phyloP scores from a whole-genome alignment of 2,797 vertebrate species.

The Ctenochaetus hawaiiensis region DNA sequence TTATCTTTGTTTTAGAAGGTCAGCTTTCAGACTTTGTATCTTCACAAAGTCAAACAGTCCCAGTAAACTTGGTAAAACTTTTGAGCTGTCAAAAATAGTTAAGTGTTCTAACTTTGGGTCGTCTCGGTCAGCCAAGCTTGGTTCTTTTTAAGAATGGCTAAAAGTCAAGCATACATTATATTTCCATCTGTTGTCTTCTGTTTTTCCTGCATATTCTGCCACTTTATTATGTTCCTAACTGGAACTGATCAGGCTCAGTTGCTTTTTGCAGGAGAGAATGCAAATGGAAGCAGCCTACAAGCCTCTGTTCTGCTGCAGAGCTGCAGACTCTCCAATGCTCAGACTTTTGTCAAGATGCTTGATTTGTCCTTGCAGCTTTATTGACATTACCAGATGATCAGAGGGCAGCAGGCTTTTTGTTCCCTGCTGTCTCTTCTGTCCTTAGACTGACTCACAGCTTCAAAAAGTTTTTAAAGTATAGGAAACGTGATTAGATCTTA shows the following conservation, averaged over 20 bases:
- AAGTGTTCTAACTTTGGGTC: too few species aligned
- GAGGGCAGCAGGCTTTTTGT: slow-evolving; percentile 8
- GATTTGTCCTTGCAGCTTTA: slow-evolving; percentile 44
- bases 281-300: slow-evolving; percentile 12
- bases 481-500: not conserved
- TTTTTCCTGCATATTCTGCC: slow-evolving; percentile 8
- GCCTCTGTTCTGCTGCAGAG: slow-evolving; percentile 26
- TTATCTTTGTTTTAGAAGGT: too few species aligned
- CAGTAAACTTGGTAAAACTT: not conserved
- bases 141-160: not conserved
- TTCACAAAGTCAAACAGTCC: not conserved
- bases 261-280: slow-evolving; percentile 25
- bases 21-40: not conserved
- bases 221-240: slow-evolving; percentile 14
- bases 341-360: slow-evolving; percentile 17
- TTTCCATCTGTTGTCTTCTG: slow-evolving; percentile 16
- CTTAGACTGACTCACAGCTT: not conserved
- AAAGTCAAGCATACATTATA: slow-evolving; percentile 1
- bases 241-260: not conserved
- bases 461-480: not conserved
- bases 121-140: too few species aligned
- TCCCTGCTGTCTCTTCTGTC: not conserved
- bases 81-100: too few species aligned
- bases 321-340: not conserved
- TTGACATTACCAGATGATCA: slow-evolving; percentile 20